Conservation (phyloP, 1,140 invertebrate genomes). For the Planococcus citri region DNA sequence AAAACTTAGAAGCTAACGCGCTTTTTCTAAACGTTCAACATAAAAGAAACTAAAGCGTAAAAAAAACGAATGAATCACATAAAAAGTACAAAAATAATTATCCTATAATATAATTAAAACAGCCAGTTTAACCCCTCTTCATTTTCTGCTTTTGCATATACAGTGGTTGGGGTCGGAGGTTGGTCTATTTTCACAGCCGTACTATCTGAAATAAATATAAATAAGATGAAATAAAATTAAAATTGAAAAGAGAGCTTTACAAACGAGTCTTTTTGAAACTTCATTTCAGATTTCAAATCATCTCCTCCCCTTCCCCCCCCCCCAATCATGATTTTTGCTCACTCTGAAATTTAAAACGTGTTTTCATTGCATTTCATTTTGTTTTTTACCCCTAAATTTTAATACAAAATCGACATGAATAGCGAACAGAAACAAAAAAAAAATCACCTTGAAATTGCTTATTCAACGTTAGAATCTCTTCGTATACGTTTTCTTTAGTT, state of each 20-base stretch:
- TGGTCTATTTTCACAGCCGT: conserved; percentile 13
- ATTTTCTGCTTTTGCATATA: background rate
- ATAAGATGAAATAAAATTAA: background rate
- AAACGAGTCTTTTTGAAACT: too few species aligned
- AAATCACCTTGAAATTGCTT: conserved; percentile 12
- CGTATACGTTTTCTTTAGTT: background rate
- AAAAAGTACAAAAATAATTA: background rate
- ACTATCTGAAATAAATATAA: background rate
- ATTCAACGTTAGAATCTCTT: conserved; percentile 8
- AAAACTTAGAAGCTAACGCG: background rate
- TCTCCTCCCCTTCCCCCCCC: too few species aligned
- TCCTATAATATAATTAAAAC: background rate
- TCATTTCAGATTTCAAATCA: too few species aligned
- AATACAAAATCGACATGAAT: too few species aligned
- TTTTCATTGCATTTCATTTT: too few species aligned
- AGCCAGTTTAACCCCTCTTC: conserved; percentile 10
- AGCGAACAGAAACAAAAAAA: too few species aligned
- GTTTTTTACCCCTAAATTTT: too few species aligned
- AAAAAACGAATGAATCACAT: conserved; percentile 5
- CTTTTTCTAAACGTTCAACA: background rate
- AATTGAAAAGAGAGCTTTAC: too few species aligned
- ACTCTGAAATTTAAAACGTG: too few species aligned
- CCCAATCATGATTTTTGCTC: too few species aligned
- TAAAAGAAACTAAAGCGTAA: background rate
- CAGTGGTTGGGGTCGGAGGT: background rate